phyloP scores from a whole-genome alignment of 1,140 invertebrate genomes.

The Drosophila repletoides region DNA sequence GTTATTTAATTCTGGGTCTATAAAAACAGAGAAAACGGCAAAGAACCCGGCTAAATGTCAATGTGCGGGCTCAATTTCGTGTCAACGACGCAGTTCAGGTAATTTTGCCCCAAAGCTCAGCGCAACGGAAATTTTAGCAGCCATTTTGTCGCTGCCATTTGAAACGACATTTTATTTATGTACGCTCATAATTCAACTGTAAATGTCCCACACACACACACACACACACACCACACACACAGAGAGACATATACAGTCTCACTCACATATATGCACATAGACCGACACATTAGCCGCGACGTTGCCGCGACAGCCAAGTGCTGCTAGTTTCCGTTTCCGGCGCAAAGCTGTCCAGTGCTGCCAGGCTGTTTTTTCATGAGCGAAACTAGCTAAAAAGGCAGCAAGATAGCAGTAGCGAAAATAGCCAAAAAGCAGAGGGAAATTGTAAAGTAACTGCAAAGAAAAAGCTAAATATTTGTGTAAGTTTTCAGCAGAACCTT shows the following conservation, averaged over 20 bases:
- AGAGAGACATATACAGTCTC: slow-evolving; percentile 39
- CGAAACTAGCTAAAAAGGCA: too few relatives aligned
- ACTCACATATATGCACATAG: background rate
- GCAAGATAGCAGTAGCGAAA: too few relatives aligned
- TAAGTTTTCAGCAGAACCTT: too few relatives aligned
- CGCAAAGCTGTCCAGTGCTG: slow-evolving; percentile 52
- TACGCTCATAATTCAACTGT: slow-evolving; percentile 76
- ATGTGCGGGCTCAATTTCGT: slow-evolving; percentile 65
- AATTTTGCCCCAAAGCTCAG: slow-evolving; percentile 53
- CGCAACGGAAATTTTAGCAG: slow-evolving; percentile 63
- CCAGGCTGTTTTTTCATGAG: too few relatives aligned
- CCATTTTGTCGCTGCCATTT: slow-evolving; percentile 65
- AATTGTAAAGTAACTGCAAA: too few relatives aligned
- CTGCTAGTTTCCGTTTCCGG: slow-evolving; percentile 77
- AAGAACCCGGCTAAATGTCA: slow-evolving; percentile 38
- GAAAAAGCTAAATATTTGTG: too few relatives aligned
- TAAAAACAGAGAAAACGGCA: background rate
- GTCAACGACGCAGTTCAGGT: slow-evolving; percentile 76
- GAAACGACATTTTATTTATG: slow-evolving; percentile 74
- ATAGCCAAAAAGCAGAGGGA: too few relatives aligned
- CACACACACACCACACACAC: slow-evolving; percentile 28
- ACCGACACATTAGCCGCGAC: slow-evolving; percentile 54
- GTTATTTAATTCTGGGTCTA: slow-evolving; percentile 28
- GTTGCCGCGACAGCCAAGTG: slow-evolving; percentile 57
- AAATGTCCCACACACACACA: slow-evolving; percentile 54